phyloP scores from a whole-genome alignment of 2,888 invertebrate species.

The Pyrochroa serraticornis region DNA sequence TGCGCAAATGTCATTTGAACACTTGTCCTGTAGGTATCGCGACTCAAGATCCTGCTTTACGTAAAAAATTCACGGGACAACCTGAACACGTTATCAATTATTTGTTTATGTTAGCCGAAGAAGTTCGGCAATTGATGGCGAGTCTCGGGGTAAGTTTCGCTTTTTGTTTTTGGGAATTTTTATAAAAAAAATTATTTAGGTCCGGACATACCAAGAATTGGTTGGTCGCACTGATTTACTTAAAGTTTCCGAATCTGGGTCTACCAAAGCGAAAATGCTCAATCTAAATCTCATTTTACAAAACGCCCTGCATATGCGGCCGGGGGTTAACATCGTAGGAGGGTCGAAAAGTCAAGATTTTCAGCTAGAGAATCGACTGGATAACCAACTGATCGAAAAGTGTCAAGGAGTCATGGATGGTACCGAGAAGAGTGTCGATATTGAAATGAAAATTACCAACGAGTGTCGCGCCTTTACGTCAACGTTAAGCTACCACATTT shows the following conservation, averaged over 20 bases:
- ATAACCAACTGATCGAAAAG: slow-evolving; percentile 76
- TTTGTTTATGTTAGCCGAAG: slow-evolving; percentile 97
- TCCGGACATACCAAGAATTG: slow-evolving; percentile 67
- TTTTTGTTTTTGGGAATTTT: slow-evolving; percentile 46
- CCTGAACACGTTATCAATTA: slow-evolving; percentile 98
- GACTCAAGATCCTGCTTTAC: slow-evolving; percentile 93
- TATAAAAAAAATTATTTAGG: slow-evolving; percentile 30
- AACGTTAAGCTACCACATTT: slow-evolving; percentile 93
- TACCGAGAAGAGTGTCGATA: slow-evolving; percentile 67
- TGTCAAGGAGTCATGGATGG: slow-evolving; percentile 79
- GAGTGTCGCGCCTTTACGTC: slow-evolving; percentile 92
- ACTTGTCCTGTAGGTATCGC: slow-evolving; percentile 99
- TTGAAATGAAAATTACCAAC: slow-evolving; percentile 84
- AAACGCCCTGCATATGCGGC: slow-evolving; percentile 88
- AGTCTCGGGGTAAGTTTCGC: slow-evolving; percentile 76
- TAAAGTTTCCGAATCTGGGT: slow-evolving; percentile 72
- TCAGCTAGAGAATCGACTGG: slow-evolving; percentile 82
- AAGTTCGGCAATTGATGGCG: slow-evolving; percentile 92
- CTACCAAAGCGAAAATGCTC: slow-evolving; percentile 81
- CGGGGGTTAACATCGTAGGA: slow-evolving; percentile 87
- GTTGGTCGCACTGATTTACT: slow-evolving; percentile 91
- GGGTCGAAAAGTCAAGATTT: slow-evolving; percentile 89
- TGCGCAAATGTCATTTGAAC: slow-evolving; percentile 99
- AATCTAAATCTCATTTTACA: slow-evolving; percentile 86
- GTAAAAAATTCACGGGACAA: slow-evolving; percentile 96